Base-by-base conservation (phyloP, 2,888 invertebrate species). In the Anthophora plumipes region DNA sequence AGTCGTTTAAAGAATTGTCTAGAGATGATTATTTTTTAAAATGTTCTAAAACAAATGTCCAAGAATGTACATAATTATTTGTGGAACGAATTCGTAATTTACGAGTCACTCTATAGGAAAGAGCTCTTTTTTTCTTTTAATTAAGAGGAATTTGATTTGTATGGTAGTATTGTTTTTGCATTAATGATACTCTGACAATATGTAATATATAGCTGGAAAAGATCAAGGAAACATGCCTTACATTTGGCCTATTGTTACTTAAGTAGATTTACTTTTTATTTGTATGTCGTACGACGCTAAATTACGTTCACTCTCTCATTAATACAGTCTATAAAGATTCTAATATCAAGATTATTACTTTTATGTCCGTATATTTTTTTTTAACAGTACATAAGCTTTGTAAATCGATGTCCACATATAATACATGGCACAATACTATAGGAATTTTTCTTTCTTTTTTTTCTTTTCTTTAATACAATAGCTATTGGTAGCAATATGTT, bases 391-490 rank as follows among this genome's bases (percentile, higher is more conserved):
- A 55, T 80, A 37, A 72, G 22, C 55, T 67, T n/a, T 63, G 63
- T 55, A 59, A 25, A 73, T 52, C 57, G 55, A 77, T 37, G 59
- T 67, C 48, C 48, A 80, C 39, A 59, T 70, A 73, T 67, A 59
- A 77, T 74, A 77, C 74, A 78, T 77, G 71, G 75, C 78, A 83
- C 75, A 63, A 69, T 69, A 60, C 67, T 77, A 50, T 50, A 31
- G n/a, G 43, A 50, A 50, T 60, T 54, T 71, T 43, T 68, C 50
- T 43, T n/a, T 9, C 11, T 17, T 60, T 64, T 39, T 54, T 71
- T 43, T 68, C 50, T 43, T n/a, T 9, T n/a, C 25, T 60, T 64
- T 39, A 64, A 71, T 64, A 57, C 50, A 68, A 22, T 64, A 48
- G 11, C 57, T 75, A 60, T 50, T 39, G 25, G 11, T 64, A 57